Base-by-base conservation (phyloP, 2,888 invertebrate species). In the Thereva unica region DNA sequence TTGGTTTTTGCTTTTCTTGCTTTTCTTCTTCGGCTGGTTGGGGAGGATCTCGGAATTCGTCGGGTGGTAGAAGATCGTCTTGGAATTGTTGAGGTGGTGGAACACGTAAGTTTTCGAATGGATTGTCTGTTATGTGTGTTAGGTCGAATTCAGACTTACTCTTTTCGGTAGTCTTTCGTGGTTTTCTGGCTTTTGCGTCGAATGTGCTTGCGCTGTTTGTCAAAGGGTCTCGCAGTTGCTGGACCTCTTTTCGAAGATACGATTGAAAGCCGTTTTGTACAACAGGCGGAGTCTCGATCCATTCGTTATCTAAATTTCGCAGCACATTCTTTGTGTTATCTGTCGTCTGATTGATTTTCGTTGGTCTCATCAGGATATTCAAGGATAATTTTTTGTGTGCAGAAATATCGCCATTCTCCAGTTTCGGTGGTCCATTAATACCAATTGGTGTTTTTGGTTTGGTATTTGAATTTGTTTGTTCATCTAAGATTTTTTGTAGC, bases 21-120 rank as follows among this genome's bases (percentile, higher is more conserved):
- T 54, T 8, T 4, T n/a, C 56, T 54, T 77, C 74, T 4, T 76
- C 76, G 37, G 76, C 40, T 8, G 34, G 34, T 5, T 72, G 71
- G 1, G 83, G 84, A 0, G 85, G 85, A 76, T 85, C 86, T 2
- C 85, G 81, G 74, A 90, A 90, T 73, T 87, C 86, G 72, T 90
- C 90, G 0, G 90, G 91, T 6, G 91, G 91, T 47, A 90, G 88
- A 23, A 90, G 89, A 56, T 87, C 88, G 79, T 92, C 92, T 77
- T 91, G 86, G 75, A 93, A 93, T 80, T 92, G 91, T 75, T 91
- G 90, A 1, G 93, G 93, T 0, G 93, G 93, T 38, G 91, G 92
- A 68, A 89, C 79, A 38, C 85, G 82, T 1, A 90, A 84, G 75
- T 90, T 88, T 72, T 91, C 90, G 74, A 89, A 87, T 47, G 87